A percentile compares a stretch with the other conserved stretches of the same genome.
Conservation (phyloP, 2,797 vertebrate species). For the Ctenopoma multispine region DNA sequence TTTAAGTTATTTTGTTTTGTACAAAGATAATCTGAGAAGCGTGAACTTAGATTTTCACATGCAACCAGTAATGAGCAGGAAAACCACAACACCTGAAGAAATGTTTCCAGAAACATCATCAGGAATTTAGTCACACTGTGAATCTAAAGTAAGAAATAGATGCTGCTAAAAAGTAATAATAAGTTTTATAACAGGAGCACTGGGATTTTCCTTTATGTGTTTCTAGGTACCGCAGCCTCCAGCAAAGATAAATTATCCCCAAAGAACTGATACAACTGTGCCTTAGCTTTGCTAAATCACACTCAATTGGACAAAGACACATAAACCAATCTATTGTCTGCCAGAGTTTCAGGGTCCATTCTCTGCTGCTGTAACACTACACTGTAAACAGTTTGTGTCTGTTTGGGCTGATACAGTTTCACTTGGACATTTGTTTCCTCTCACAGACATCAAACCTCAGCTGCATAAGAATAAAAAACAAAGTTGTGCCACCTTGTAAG, state of each 20-base stretch:
- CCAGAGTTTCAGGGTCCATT: neutral
- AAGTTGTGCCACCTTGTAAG: conserved; percentile 34
- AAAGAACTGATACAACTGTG: conserved; percentile 1
- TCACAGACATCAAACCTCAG: conserved; percentile 29
- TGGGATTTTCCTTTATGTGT: neutral
- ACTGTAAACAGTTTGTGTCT: conserved; percentile 41
- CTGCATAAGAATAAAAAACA: neutral
- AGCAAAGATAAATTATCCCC: neutral
- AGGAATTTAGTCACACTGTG: neutral
- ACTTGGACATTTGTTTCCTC: conserved; percentile 28
- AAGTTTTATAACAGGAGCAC: no score
- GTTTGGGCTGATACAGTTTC: conserved; percentile 23
- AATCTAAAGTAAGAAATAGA: neutral
- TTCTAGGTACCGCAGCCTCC: neutral
- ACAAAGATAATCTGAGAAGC: neutral
- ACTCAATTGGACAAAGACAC: conserved; percentile 8
- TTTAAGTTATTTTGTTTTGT: neutral
- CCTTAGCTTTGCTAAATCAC: conserved; percentile 20
- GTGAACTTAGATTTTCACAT: no score
- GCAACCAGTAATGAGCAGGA: neutral
- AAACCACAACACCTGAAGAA: neutral
- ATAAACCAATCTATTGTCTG: conserved; percentile 9
- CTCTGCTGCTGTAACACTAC: conserved; percentile 22
- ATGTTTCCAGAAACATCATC: neutral
- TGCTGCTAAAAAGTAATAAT: neutral